Evolutionary conservation across 2,888 invertebrate genomes (phyloP), one percentile per base, ranked within the genome.

Genomic region (Gisinianus flammeolus): DNA sequence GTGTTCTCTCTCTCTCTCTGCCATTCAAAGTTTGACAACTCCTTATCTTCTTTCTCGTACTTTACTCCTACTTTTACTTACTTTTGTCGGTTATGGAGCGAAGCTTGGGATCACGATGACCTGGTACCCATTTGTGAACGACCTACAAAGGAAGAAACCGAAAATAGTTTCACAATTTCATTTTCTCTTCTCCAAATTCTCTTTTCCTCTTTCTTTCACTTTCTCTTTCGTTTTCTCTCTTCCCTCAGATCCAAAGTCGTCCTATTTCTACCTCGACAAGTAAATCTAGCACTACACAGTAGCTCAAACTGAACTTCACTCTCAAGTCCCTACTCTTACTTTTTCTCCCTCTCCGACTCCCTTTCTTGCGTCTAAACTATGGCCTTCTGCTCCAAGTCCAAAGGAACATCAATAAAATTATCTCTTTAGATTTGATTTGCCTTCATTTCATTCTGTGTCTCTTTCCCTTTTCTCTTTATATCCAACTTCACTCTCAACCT

Each of bases 101-200:
- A 78, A 93, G 91, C 84, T 92, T 91, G 0, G 93, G 92, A 86
- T 97, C 96, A 74, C 93, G 91, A 88, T 98, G 97, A 88, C 93
- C 94, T 0, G 97, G 98, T 54, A 92, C 91, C 97, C 98, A 98
- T 83, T 93, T 93, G 88, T 98, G 97, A 12, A 97, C 96, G 75
- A 95, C 93, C 90, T 93, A 86, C 0, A 83, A 82, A 79, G 80
- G 31, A 72, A 22, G 35, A 84, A 72, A 67, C 75, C 33, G 28
- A 73, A 73, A 64, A 73, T 73, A 73, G 73, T 73, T 73, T 73
- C 44, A 73, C 73, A 73, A 73, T 73, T 73, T 73, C 73, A 73
- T 73, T 73, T 73, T 67, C 31, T 30, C 66, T 66, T 31, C 66
- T 33, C 12, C 28, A 31, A 66, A 66, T 52, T 56, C 56, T 31